Conservation (phyloP, 2,888 invertebrate genomes). For the Ommatoiulus sabulosus region DNA sequence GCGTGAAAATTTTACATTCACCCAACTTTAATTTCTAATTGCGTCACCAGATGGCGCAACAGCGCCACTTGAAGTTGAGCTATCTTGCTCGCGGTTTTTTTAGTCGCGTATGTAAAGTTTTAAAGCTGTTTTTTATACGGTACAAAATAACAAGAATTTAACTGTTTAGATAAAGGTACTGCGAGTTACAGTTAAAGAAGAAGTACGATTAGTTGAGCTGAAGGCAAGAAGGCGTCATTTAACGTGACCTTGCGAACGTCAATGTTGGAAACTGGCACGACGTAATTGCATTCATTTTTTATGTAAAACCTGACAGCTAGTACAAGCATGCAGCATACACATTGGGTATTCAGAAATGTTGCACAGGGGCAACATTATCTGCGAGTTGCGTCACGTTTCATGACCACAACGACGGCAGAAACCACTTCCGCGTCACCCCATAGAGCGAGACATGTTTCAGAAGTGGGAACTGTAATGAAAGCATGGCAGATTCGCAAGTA, state of each 20-base stretch:
- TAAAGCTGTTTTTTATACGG: background rate
- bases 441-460: background rate
- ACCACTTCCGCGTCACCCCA: background rate
- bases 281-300: conserved; percentile 5
- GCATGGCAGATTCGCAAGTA: conserved; percentile 89
- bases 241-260: background rate
- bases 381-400: background rate
- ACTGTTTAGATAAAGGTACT: background rate
- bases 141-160: background rate
- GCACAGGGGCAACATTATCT: background rate
- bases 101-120: background rate
- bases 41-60: background rate
- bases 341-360: background rate
- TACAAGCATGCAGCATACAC: background rate
- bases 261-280: background rate
- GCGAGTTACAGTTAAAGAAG: conserved; percentile 57
- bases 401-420: background rate
- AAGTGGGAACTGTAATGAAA: conserved; percentile 70
- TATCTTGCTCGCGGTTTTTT: background rate
- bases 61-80: background rate
- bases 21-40: background rate
- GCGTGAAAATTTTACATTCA: background rate
- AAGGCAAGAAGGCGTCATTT: background rate
- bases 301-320: background rate
- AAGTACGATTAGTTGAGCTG: no score